These are phyloP conservation scores for Tragopan temminckii DNA, from an alignment of 2,797 vertebrate genomes.

Conservation along the genomic window DNA sequence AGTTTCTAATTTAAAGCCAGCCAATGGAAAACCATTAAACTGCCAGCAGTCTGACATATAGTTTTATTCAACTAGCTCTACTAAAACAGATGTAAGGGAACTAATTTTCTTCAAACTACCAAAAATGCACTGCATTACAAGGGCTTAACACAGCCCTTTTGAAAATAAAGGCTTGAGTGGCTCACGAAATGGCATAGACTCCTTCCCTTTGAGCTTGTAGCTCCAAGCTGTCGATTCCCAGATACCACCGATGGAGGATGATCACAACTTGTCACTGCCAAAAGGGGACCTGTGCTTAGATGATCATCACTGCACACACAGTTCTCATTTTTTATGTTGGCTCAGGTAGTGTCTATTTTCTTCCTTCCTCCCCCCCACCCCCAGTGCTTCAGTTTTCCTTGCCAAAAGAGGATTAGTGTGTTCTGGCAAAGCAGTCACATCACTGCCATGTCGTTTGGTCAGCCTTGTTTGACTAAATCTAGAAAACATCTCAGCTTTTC, in stretches of 20 bases:
- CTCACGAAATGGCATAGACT: neutral
- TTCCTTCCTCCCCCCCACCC: too few relatives aligned
- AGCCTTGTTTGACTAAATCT: neutral
- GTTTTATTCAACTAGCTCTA: neutral
- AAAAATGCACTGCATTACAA: neutral
- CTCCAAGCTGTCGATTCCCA: neutral
- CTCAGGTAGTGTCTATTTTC: neutral
- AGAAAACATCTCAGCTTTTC: neutral
- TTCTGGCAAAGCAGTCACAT: neutral
- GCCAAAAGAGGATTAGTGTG: neutral
- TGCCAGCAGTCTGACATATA: neutral
- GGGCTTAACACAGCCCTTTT: neutral
- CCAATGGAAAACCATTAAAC: neutral
- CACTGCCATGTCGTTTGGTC: neutral
- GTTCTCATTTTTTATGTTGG: neutral
- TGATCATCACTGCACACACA: neutral
- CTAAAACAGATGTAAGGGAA: neutral
- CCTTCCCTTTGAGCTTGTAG: neutral
- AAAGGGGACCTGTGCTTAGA: neutral
- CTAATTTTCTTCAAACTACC: neutral
- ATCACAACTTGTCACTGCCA: neutral
- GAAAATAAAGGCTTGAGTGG: neutral
- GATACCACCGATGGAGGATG: neutral
- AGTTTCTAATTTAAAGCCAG: constrained; percentile 45
- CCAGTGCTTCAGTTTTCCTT: neutral